Conservation (phyloP, 2,797 vertebrate species). For the Catamblyrhynchus diadema region DNA sequence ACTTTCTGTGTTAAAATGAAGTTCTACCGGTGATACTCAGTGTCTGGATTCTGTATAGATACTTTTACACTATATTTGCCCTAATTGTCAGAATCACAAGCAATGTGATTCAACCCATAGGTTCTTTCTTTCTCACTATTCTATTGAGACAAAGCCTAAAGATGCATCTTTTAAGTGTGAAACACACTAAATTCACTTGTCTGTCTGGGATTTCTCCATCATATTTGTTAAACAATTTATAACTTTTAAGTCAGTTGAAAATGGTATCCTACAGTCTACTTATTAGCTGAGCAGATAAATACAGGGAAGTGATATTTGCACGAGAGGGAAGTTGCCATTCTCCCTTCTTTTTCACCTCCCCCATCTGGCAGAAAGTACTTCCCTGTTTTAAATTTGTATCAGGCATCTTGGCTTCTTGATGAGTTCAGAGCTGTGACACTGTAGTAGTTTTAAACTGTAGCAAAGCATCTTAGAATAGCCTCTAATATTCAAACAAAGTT, state of each 20-base stretch:
- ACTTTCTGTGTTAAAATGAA: background rate
- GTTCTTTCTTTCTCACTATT: background rate
- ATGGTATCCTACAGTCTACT: background rate
- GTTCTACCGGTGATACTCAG: background rate
- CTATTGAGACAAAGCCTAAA: background rate
- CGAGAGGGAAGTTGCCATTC: background rate
- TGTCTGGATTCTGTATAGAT: background rate
- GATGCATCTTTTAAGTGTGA: background rate
- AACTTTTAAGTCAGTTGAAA: background rate
- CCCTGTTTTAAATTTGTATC: conserved; percentile 24
- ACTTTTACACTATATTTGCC: background rate
- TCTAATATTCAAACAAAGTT: background rate
- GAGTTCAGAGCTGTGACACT: background rate
- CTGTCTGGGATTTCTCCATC: background rate
- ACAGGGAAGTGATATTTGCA: conserved; percentile 20
- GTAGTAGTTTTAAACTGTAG: background rate
- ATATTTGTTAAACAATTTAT: background rate
- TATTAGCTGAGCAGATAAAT: background rate
- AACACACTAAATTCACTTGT: background rate
- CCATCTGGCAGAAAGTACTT: conserved; percentile 13
- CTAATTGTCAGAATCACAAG: background rate
- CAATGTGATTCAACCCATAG: background rate
- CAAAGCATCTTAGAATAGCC: background rate
- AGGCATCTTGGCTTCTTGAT: background rate
- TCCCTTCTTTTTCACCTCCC: background rate